These are phyloP conservation scores for Conistra vaccinii DNA, from an alignment of 2,888 invertebrate species.

Conservation along the genomic window DNA sequence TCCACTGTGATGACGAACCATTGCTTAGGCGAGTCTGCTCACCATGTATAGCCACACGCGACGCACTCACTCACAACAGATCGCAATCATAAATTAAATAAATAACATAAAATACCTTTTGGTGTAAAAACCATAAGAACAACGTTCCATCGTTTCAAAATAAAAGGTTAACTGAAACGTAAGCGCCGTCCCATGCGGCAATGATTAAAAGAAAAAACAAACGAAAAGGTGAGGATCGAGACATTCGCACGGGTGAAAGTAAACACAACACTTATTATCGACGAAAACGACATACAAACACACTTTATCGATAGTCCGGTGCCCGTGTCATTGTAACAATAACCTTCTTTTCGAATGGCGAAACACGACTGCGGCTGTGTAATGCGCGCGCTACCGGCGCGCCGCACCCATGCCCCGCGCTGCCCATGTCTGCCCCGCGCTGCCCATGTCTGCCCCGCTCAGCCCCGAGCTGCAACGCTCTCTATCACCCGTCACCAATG, in stretches of 20 bases:
- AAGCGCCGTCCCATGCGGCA: slow-evolving; percentile 90
- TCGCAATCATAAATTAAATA: slow-evolving; percentile 88
- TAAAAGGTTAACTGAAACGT: slow-evolving; percentile 90
- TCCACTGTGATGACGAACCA: slow-evolving; percentile 67
- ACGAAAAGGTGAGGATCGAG: slow-evolving; percentile 89
- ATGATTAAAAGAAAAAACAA: slow-evolving; percentile 88
- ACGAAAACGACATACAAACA: slow-evolving; percentile 91
- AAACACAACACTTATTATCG: slow-evolving; percentile 90
- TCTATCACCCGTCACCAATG: slow-evolving; percentile 85
- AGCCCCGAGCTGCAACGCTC: slow-evolving; percentile 72
- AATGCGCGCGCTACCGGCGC: slow-evolving; percentile 78
- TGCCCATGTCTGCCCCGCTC: slow-evolving; percentile 64
- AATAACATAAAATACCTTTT: slow-evolving; percentile 94
- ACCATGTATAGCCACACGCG: slow-evolving; percentile 83
- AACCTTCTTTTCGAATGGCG: slow-evolving; percentile 89
- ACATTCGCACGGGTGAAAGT: slow-evolving; percentile 91
- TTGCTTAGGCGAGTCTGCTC: slow-evolving; percentile 63
- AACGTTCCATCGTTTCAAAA: slow-evolving; percentile 94
- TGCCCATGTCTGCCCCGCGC: slow-evolving; percentile 65
- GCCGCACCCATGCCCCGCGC: slow-evolving; percentile 84
- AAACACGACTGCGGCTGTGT: slow-evolving; percentile 84
- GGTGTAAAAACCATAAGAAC: slow-evolving; percentile 95
- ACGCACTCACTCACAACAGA: slow-evolving; percentile 84
- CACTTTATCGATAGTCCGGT: slow-evolving; percentile 90
- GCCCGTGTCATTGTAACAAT: slow-evolving; percentile 88